These are phyloP conservation scores for Phalera bucephala DNA, from an alignment of 2,888 invertebrate species.

Conservation along the genomic window DNA sequence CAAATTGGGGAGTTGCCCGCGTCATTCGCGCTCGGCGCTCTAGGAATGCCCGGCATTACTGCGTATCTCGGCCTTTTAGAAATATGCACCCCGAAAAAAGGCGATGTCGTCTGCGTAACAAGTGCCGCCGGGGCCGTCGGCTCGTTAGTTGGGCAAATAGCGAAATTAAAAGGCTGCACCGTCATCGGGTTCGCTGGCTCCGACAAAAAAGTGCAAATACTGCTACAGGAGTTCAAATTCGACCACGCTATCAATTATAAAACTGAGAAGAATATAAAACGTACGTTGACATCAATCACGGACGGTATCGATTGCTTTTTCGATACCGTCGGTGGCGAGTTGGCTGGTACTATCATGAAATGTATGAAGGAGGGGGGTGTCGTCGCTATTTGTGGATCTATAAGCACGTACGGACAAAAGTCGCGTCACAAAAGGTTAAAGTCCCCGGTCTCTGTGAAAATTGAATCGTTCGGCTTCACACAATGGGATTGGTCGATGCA, in stretches of 20 bases:
- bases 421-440: constrained; percentile 10
- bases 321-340: constrained; percentile 87
- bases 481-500: constrained; percentile 43
- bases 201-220: constrained; percentile 85
- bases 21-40: constrained; percentile 81
- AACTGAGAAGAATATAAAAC: constrained; percentile 62
- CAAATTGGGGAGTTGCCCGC: constrained; percentile 71
- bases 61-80: constrained; percentile 63
- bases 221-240: constrained; percentile 83
- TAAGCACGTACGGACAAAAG: constrained; percentile 74
- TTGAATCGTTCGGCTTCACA: constrained; percentile 44
- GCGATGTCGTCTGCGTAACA: constrained; percentile 85
- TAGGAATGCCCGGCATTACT: constrained; percentile 84
- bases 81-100: constrained; percentile 84
- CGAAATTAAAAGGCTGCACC: constrained; percentile 30
- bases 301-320: constrained; percentile 87
- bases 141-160: constrained; percentile 87
- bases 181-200: constrained; percentile 82
- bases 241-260: constrained; percentile 88
- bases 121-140: constrained; percentile 89
- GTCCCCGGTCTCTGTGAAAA: constrained; percentile 23
- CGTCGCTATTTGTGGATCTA: constrained; percentile 84
- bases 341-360: constrained; percentile 75
- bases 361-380: constrained; percentile 84
- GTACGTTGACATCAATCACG: constrained; percentile 78